Evolutionary conservation across 1,140 invertebrate species (phyloP).

Genomic region (Wasmannia auropunctata): DNA sequence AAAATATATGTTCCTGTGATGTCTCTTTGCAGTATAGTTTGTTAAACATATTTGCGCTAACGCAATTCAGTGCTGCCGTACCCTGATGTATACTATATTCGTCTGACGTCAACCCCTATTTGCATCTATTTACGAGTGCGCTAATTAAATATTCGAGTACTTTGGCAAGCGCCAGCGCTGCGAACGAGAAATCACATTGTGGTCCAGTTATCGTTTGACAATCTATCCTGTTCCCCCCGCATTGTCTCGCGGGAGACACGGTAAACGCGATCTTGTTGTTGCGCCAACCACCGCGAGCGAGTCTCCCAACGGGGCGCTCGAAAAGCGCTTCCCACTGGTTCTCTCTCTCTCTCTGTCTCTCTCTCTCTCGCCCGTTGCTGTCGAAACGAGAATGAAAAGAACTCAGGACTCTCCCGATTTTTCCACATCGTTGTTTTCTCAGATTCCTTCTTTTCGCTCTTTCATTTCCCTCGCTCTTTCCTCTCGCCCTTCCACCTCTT

Average conservation of each 20-base stretch:
- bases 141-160: slow-evolving; percentile 13
- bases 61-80: neutral
- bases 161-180: neutral
- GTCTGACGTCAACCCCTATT: neutral
- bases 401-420: slow-evolving; percentile 33
- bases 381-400: slow-evolving; percentile 17
- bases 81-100: neutral
- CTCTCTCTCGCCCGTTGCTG: neutral
- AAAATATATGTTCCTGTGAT: neutral
- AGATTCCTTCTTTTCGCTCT: neutral
- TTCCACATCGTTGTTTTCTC: slow-evolving; percentile 30
- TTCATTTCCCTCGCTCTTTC: neutral
- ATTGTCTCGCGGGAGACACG: slow-evolving; percentile 7
- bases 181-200: neutral
- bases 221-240: neutral
- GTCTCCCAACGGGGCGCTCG: neutral
- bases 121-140: neutral
- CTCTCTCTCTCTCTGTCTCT: too few species aligned
- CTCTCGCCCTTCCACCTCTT: too few species aligned
- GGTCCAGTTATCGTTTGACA: slow-evolving; percentile 28
- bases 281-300: neutral
- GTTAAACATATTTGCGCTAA: neutral
- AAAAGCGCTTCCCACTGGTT: neutral
- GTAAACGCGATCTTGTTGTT: slow-evolving; percentile 19
- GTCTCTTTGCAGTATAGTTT: neutral